phyloP scores from a whole-genome alignment of 2,113 vertebrate genomes.

The Hymenochirus boettgeri region DNA sequence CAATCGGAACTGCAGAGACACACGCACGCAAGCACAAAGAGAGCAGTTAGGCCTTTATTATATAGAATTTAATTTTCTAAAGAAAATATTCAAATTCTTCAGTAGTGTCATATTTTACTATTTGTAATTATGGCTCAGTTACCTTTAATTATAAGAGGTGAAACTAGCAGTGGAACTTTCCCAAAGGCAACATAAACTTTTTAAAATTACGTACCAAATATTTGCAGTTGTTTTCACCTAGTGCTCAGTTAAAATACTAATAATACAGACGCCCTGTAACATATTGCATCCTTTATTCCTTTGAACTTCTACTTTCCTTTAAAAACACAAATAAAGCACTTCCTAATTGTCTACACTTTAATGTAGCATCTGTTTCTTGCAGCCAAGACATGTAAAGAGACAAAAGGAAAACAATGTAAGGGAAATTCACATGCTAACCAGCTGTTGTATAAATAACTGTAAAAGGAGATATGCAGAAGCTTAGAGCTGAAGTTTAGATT shows the following conservation, averaged over 20 bases:
- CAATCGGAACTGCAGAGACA: no score
- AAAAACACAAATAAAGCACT: conserved; percentile 25
- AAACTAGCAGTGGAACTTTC: no score
- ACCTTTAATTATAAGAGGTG: no score
- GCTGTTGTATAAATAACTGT: conserved; percentile 37
- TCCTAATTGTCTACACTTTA: conserved; percentile 31
- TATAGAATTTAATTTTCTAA: no score
- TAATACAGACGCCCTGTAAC: conserved; percentile 12
- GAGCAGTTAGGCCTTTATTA: no score
- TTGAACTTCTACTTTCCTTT: conserved; percentile 28
- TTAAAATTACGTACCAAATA: neutral
- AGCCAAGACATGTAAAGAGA: conserved; percentile 29
- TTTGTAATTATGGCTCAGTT: no score
- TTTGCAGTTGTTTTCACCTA: neutral
- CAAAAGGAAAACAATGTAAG: conserved; percentile 37
- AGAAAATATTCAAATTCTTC: no score
- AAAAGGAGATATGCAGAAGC: conserved; percentile 38
- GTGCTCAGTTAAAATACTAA: conserved; percentile 11
- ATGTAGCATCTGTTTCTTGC: conserved; percentile 38
- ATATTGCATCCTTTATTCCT: conserved; percentile 20
- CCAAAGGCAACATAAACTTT: neutral
- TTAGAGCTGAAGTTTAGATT: conserved; percentile 19
- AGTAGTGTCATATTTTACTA: no score
- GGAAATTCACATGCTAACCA: conserved; percentile 38
- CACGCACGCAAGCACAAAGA: no score